Percentiles rank a stretch among this genome's conserved stretches.
Conservation (phyloP, 2,888 invertebrate genomes). For the Anthophora plumipes region DNA sequence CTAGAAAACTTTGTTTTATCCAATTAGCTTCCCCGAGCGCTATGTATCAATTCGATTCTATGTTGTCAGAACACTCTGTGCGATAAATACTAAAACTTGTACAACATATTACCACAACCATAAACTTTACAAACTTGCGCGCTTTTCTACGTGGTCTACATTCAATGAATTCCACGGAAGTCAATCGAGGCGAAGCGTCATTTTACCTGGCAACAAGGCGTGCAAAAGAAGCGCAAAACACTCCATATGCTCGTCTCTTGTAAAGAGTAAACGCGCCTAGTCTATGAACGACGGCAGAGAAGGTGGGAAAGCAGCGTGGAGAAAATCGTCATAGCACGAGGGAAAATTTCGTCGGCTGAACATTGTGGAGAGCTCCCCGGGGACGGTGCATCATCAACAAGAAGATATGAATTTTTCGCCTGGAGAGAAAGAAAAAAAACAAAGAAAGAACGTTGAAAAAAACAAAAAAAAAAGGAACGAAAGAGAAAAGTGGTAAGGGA, state of each 20-base stretch:
- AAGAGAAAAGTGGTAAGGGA: not conserved
- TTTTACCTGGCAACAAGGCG: not conserved
- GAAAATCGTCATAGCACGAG: conserved; percentile 34
- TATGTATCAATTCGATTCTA: no score
- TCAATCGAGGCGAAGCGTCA: not conserved
- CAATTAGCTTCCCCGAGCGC: no score
- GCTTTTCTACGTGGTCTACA: not conserved
- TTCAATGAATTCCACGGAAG: no score
- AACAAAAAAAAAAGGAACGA: not conserved
- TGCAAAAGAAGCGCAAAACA: conserved; percentile 12
- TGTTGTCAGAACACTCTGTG: no score
- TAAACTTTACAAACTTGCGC: not conserved
- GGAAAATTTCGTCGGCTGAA: conserved; percentile 42
- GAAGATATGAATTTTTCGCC: conserved; percentile 60
- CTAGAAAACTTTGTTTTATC: no score
- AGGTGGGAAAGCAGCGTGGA: not conserved
- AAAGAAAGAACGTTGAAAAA: not conserved
- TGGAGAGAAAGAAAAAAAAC: not conserved
- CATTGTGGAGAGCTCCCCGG: conserved; percentile 40
- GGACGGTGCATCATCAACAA: conserved; percentile 30
- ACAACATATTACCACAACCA: not conserved
- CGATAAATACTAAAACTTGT: no score
- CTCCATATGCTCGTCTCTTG: conserved; percentile 7
- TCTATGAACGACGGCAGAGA: not conserved
- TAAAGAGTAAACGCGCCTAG: conserved; percentile 39